These are phyloP conservation scores for Astur gentilis DNA, from an alignment of 2,113 vertebrate genomes.

Conservation along the genomic window DNA sequence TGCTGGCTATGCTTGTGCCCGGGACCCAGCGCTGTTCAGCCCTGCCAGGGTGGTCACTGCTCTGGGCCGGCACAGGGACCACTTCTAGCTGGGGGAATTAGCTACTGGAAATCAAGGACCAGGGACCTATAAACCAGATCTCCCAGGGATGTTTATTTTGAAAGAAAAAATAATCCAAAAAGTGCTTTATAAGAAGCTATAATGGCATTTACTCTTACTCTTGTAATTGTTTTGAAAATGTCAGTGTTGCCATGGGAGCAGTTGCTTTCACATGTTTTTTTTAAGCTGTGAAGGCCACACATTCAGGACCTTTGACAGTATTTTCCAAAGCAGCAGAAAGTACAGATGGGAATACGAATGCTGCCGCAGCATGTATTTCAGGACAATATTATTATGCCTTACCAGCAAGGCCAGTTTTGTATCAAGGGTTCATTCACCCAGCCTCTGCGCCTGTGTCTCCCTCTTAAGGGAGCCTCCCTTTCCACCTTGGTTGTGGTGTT, in stretches of 20 bases:
- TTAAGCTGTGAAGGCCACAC: background rate
- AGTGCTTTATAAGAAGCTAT: background rate
- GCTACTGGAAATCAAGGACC: background rate
- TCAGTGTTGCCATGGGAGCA: background rate
- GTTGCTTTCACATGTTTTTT: background rate
- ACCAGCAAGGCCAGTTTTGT: background rate
- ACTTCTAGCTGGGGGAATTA: background rate
- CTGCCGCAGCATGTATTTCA: accelerated
- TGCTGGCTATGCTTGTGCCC: accelerated
- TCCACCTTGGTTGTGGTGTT: background rate
- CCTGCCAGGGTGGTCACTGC: background rate
- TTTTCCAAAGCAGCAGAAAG: background rate
- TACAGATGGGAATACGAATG: background rate
- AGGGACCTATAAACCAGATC: background rate
- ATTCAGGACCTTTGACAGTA: background rate
- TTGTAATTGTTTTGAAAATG: background rate
- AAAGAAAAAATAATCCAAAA: background rate
- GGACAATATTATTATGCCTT: background rate
- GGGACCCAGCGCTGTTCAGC: background rate
- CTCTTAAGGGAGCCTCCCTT: background rate
- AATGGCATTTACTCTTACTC: background rate
- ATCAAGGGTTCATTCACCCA: background rate
- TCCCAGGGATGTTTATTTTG: background rate
- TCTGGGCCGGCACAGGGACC: background rate
- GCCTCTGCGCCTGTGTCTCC: background rate